These are phyloP conservation scores for Patella caerulea DNA, from an alignment of 2,888 invertebrate genomes.

Conservation along the genomic window DNA sequence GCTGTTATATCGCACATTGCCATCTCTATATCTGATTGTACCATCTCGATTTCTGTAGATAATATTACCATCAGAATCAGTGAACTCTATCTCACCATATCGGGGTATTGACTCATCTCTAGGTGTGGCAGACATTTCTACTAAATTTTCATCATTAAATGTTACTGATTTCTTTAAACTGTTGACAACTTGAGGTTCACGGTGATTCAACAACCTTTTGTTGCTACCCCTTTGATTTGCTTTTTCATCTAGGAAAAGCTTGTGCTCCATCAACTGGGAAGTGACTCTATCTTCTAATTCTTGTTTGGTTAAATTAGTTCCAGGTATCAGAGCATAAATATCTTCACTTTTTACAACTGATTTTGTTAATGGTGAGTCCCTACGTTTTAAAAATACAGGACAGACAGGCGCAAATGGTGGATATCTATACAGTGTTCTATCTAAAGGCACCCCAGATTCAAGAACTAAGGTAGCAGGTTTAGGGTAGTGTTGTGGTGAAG, in stretches of 20 bases:
- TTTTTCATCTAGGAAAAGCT: constrained; percentile 45
- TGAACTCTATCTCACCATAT: no score
- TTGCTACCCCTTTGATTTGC: constrained; percentile 44
- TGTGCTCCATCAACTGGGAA: constrained; percentile 55
- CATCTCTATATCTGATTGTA: constrained; percentile 40
- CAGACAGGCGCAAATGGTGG: constrained; percentile 37
- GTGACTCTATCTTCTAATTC: constrained; percentile 63
- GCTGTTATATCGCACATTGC: constrained; percentile 32
- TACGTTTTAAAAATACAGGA: constrained; percentile 19
- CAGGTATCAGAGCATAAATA: constrained; percentile 48
- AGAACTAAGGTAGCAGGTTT: constrained; percentile 51
- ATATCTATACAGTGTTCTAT: constrained; percentile 46
- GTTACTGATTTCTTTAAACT: constrained; percentile 54
- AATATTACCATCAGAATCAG: background rate
- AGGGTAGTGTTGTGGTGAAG: constrained; percentile 59
- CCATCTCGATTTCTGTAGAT: constrained; percentile 2
- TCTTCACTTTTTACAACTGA: constrained; percentile 44
- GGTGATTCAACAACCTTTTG: constrained; percentile 42
- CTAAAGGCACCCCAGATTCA: constrained; percentile 47
- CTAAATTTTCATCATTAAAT: constrained; percentile 42
- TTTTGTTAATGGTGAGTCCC: constrained; percentile 17
- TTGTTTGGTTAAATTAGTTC: constrained; percentile 63
- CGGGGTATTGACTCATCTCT: background rate
- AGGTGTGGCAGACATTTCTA: constrained; percentile 16
- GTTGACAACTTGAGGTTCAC: constrained; percentile 59